Conservation (phyloP, 1,140 invertebrate genomes). For the Diachasmimorpha longicaudata region DNA sequence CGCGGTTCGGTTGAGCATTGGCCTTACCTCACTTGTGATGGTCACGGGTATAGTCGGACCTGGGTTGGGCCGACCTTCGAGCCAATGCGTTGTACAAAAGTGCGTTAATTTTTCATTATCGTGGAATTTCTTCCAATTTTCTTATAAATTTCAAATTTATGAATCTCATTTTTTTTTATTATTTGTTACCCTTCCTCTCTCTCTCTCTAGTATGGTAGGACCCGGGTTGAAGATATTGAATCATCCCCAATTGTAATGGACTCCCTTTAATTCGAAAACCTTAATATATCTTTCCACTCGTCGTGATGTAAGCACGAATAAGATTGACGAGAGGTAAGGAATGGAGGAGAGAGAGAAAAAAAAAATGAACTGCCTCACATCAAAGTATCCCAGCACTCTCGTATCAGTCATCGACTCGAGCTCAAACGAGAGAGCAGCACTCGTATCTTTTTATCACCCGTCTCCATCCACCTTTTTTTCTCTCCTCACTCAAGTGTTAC, state of each 20-base stretch:
- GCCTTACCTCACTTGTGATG: too few relatives aligned
- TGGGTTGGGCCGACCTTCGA: too few relatives aligned
- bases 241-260: not conserved
- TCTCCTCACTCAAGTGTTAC: not conserved
- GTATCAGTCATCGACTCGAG: not conserved
- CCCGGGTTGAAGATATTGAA: not conserved
- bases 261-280: not conserved
- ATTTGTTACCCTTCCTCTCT: not conserved
- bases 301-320: not conserved
- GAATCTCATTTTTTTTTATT: not conserved
- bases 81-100: too few relatives aligned
- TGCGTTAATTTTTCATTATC: too few relatives aligned
- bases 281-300: not conserved
- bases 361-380: not conserved
- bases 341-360: not conserved
- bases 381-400: not conserved
- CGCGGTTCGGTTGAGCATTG: too few relatives aligned
- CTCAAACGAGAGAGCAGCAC: not conserved
- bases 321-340: not conserved
- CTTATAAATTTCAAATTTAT: too few relatives aligned
- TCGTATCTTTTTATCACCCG: not conserved
- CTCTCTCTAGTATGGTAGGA: not conserved
- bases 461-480: not conserved
- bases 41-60: too few relatives aligned
- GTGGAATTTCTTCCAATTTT: too few relatives aligned